Percentiles rank a stretch among this genome's conserved stretches.
Conservation (phyloP, 1,140 invertebrate species). For the Diorhabda carinulata region DNA sequence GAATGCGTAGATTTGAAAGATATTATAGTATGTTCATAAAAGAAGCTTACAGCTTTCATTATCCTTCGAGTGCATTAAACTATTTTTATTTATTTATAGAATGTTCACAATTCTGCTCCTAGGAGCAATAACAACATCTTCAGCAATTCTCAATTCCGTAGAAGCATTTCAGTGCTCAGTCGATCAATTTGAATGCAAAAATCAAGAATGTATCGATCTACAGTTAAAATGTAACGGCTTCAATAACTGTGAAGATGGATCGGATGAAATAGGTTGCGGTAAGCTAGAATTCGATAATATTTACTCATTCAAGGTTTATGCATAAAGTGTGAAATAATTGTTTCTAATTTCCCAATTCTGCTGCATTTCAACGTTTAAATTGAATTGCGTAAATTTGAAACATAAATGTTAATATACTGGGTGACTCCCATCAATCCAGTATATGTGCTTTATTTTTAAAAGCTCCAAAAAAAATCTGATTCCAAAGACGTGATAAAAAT, state of each 20-base stretch:
- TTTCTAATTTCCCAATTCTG: background rate
- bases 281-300: conserved; percentile 16
- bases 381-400: background rate
- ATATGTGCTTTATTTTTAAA: background rate
- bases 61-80: no score
- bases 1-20: no score
- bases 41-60: no score
- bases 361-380: background rate
- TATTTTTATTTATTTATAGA: background rate
- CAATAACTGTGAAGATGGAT: conserved; percentile 62
- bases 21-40: no score
- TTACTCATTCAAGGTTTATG: background rate
- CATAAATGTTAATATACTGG: conserved; percentile 1
- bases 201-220: conserved; percentile 37
- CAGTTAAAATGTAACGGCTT: conserved; percentile 66
- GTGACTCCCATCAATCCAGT: conserved; percentile 19
- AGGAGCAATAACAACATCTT: conserved; percentile 17
- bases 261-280: conserved; percentile 65
- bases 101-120: conserved; percentile 21
- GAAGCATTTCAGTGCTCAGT: conserved; percentile 23
- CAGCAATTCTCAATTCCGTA: conserved; percentile 18
- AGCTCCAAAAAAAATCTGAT: background rate
- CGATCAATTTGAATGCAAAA: conserved; percentile 32
- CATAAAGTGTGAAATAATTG: background rate
- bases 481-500: no score